These are phyloP conservation scores for Amphimallon solstitiale DNA, from an alignment of 2,888 invertebrate genomes.

Conservation along the genomic window DNA sequence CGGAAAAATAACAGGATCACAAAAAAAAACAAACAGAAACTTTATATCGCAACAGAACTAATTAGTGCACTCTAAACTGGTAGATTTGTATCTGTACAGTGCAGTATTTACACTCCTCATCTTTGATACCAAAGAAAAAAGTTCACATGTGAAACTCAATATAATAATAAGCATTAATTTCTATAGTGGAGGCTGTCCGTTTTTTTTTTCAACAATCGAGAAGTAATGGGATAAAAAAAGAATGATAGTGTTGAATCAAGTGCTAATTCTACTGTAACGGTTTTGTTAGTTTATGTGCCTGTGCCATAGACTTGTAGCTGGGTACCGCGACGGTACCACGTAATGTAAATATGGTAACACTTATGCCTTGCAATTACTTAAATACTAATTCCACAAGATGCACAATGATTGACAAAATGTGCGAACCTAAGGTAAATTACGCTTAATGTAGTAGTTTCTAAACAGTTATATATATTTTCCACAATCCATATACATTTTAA, in stretches of 20 bases:
- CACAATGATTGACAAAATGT: constrained; percentile 63
- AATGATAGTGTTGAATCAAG: constrained; percentile 14
- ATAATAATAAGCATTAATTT: not conserved
- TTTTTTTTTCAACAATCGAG: not conserved
- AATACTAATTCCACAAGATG: constrained; percentile 64
- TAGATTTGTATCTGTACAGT: constrained; percentile 15
- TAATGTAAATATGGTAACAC: constrained; percentile 68
- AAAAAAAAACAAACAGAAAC: constrained; percentile 36
- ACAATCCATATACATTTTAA: too few species aligned
- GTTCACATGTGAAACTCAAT: constrained; percentile 3
- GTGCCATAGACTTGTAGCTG: constrained; percentile 27
- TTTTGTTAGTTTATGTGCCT: constrained; percentile 21
- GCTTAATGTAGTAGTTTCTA: too few species aligned
- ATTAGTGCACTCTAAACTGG: constrained; percentile 27
- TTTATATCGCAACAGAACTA: constrained; percentile 28
- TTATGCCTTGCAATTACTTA: constrained; percentile 75
- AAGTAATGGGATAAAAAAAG: constrained; percentile 14
- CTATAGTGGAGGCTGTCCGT: not conserved
- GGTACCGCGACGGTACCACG: constrained; percentile 34
- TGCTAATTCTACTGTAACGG: constrained; percentile 15
- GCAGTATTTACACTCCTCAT: not conserved
- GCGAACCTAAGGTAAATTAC: constrained; percentile 62
- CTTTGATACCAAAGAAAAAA: not conserved
- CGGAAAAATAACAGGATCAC: constrained; percentile 16
- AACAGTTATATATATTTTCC: too few species aligned